A percentile compares a stretch with the other conserved stretches of the same genome.
These are phyloP conservation scores for Xestia ashworthii DNA, from an alignment of 2,888 invertebrate genomes.

Conservation along the genomic window DNA sequence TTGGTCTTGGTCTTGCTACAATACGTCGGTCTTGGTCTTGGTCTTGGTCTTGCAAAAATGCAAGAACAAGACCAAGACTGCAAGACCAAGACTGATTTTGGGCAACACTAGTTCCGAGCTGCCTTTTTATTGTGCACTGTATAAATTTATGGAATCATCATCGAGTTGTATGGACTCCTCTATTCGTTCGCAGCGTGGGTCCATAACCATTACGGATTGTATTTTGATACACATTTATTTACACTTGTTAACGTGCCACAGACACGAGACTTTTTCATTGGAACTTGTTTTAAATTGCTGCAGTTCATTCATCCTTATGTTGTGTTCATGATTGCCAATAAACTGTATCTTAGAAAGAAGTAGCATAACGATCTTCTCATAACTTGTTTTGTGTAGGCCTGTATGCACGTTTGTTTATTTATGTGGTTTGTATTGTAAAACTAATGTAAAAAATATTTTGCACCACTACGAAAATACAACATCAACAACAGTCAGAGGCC, in stretches of 20 bases:
- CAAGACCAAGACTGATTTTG: no score
- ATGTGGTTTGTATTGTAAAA: neutral
- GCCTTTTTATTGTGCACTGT: constrained; percentile 89
- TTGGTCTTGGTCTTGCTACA: no score
- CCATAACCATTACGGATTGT: constrained; percentile 88
- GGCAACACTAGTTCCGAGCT: constrained; percentile 85
- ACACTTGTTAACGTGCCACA: constrained; percentile 80
- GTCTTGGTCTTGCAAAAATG: no score
- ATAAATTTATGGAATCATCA: constrained; percentile 91
- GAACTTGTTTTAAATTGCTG: constrained; percentile 65
- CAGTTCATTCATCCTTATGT: constrained; percentile 49
- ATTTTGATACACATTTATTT: constrained; percentile 87
- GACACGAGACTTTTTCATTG: constrained; percentile 64
- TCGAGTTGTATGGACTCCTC: constrained; percentile 88
- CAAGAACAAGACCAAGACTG: no score
- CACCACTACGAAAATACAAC: neutral
- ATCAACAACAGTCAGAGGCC: neutral
- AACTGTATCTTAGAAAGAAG: neutral
- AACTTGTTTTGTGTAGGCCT: neutral
- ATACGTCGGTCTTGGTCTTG: no score
- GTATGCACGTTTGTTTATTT: no score
- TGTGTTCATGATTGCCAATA: neutral
- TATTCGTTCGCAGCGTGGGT: constrained; percentile 84
- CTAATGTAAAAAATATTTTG: neutral
- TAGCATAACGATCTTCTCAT: neutral